A percentile compares a stretch with the other conserved stretches of the same genome.
phyloP scores from a whole-genome alignment of 2,113 vertebrate species.

The Smithornis capensis region DNA sequence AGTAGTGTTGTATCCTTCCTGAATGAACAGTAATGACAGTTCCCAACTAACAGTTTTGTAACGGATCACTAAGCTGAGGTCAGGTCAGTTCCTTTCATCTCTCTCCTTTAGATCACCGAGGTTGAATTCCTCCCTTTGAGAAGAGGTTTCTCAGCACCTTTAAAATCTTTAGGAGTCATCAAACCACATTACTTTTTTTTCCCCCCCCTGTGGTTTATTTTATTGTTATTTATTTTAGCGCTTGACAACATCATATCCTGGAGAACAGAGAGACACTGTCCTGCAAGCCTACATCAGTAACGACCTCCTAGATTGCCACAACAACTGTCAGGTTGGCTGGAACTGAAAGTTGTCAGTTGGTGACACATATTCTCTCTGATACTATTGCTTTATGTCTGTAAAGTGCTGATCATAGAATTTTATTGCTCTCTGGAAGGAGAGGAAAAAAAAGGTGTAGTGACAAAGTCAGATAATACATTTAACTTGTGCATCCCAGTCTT shows the following conservation, averaged over 20 bases:
- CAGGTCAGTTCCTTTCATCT: not conserved
- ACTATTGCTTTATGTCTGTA: not conserved
- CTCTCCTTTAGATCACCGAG: not conserved
- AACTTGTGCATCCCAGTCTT: not conserved
- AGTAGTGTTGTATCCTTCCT: not conserved
- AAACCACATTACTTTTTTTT: not conserved
- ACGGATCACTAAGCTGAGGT: not conserved
- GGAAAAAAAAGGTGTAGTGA: not conserved
- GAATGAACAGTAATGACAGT: not conserved
- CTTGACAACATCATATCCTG: constrained; percentile 88
- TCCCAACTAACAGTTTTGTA: not conserved
- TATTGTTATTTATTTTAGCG: constrained; percentile 75
- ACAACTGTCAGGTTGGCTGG: constrained; percentile 71
- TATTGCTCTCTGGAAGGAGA: not conserved
- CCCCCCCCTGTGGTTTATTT: not conserved
- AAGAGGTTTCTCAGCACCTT: not conserved
- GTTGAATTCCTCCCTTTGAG: not conserved
- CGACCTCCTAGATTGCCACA: constrained; percentile 85
- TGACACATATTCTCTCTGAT: not conserved
- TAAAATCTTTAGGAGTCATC: not conserved
- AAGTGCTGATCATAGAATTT: not conserved
- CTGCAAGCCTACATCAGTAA: constrained; percentile 92
- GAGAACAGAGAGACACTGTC: constrained; percentile 92
- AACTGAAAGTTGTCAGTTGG: not conserved
- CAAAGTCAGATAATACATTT: not conserved